Conservation (phyloP, 2,113 vertebrate species). For the Scatophagus argus region DNA sequence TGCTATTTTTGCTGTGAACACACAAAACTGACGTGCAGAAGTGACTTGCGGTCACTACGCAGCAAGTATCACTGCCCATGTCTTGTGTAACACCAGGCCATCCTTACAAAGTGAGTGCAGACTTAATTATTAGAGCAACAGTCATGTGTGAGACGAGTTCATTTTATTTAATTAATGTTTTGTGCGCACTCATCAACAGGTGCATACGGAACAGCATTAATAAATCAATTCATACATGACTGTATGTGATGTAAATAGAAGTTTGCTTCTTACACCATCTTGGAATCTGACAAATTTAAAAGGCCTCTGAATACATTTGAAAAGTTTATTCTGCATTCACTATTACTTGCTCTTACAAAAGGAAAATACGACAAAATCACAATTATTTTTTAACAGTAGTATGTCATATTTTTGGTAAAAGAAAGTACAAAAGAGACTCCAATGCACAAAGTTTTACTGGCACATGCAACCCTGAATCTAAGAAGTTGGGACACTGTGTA, state of each 20-base stretch:
- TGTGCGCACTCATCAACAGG: not conserved
- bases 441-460: no score
- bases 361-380: not conserved
- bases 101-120: constrained; percentile 64
- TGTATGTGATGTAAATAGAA: not conserved
- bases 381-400: not conserved
- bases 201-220: not conserved
- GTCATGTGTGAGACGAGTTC: constrained; percentile 1
- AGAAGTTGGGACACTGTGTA: no score
- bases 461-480: no score
- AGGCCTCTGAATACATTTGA: not conserved
- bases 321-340: not conserved
- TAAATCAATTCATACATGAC: not conserved
- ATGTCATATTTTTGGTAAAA: no score
- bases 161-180: not conserved
- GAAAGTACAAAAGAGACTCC: no score
- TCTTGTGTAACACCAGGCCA: constrained; percentile 70
- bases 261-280: not conserved
- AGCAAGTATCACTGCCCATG: constrained; percentile 66
- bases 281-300: not conserved
- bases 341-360: not conserved
- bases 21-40: constrained; percentile 70
- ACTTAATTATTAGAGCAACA: constrained; percentile 41
- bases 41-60: constrained; percentile 78
- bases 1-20: constrained; percentile 78